Base-by-base conservation (phyloP, 2,888 invertebrate genomes). In the Pseudeuparius sepicola region DNA sequence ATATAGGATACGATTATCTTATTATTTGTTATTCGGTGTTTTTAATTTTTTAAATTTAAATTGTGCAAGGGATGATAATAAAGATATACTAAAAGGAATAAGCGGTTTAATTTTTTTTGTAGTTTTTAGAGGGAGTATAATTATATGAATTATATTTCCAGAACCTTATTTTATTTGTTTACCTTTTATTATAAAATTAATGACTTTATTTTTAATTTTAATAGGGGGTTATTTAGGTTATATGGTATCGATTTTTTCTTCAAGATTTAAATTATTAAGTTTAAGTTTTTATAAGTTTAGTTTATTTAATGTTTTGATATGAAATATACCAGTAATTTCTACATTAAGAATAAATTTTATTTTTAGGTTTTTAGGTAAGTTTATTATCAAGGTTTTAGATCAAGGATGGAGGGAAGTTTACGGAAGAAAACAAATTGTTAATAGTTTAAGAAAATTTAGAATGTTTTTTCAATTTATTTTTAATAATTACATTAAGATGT, bases 131-230 rank as follows among this genome's bases (percentile, higher is more conserved):
- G 73, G 73, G 0, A 64, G 66, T 37, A 50, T 67, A 40, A 60
- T 73, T 58, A 68, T 55, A 38, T 73, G 73, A 57, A 39, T 72
- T 50, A 65, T 72, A 58, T 70, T 73, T 66, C 52, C 57, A 47
- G 59, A 55, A 38, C 66, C 68, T 48, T 57, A 59, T 58, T 63
- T 68, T 54, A 65, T 73, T 67, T 66, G 65, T 67, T 63, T 73
- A 49, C 57, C 67, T 43, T 50, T 59, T 41, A 55, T 54, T 60
- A 53, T 72, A 55, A 73, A 73, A 53, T 53, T 68, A 47, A 62
- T 72, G 55, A 64, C 68, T 27, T 63, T 71, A 60, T 59, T 67
- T 58, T 58, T 69, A 2, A 66, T 59, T 56, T 40, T 70, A 37
- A 2, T 63, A 3, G 70, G 70, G 0, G 50, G 53, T 1, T 34